These are phyloP conservation scores for Gopherus evgoodei DNA, from an alignment of 2,113 vertebrate species.

Conservation along the genomic window DNA sequence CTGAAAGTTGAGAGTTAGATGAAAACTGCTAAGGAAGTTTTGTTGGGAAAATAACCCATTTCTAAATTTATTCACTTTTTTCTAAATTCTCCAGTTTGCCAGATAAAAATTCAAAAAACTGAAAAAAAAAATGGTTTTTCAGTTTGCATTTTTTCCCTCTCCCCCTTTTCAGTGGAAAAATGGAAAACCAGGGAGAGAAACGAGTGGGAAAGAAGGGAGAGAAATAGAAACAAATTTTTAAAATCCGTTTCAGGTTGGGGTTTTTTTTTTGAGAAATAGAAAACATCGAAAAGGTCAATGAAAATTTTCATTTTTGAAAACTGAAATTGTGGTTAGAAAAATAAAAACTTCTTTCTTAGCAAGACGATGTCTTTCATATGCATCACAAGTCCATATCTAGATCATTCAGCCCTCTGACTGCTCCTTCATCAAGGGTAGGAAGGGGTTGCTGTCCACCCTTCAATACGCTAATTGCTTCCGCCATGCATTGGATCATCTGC, in stretches of 20 bases:
- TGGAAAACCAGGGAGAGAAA: neutral
- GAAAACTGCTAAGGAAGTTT: neutral
- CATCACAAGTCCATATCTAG: neutral
- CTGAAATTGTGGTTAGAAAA: neutral
- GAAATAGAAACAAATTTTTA: neutral
- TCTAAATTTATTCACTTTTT: neutral
- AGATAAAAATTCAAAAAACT: neutral
- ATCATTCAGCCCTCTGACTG: neutral
- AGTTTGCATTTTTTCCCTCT: neutral
- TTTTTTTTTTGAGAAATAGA: neutral
- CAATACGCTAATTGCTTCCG: neutral
- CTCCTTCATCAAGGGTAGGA: neutral
- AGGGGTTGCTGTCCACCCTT: neutral
- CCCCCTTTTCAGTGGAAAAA: neutral
- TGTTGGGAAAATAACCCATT: neutral
- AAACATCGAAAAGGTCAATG: neutral
- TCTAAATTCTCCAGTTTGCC: neutral
- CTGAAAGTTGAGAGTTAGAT: neutral
- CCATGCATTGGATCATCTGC: neutral
- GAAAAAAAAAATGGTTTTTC: neutral
- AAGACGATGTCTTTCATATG: neutral
- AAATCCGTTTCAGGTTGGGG: neutral
- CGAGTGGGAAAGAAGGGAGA: neutral
- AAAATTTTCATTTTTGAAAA: neutral
- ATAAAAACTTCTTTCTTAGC: neutral